Base-by-base conservation (phyloP, 1,140 invertebrate species). In the Nilaparvata lugens region DNA sequence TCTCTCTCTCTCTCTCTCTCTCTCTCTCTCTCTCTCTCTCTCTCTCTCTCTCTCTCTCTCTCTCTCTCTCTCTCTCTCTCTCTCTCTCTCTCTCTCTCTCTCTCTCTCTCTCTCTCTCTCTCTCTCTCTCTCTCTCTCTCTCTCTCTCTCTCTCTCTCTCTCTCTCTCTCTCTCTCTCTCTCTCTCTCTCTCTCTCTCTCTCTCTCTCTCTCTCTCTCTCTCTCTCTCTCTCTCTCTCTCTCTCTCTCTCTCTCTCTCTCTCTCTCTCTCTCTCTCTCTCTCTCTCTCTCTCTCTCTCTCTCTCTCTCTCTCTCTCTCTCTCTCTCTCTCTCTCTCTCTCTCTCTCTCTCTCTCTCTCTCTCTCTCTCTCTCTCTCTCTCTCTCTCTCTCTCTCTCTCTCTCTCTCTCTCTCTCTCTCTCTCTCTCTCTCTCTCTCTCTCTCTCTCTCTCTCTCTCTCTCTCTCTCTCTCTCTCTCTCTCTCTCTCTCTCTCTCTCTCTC, bases 181-280 rank as follows among this genome's bases (percentile, higher is more conserved):
- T 58, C 40, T 58, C 14, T 43, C 31, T 18, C 35, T 42, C 6
- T 43, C 18, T 58, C 13, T 43, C 18, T 45, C 35, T 28, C 28
- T 43, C 19, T 18, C 18, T 43, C 35, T 58, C 19, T 58, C 11
- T 58, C 13, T 58, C 13, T 43, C 13, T 43, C 19, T 45, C 28
- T 43, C 19, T 18, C 18, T 43, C 35, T 58, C 19, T 58, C 11
- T 58, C 13, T 58, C 13, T 43, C 13, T 43, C 19, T 45, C 40
- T 58, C 38, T 58, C 56, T 58, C 31, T 58, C 38, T 58, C 31
- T 58, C 56, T 43, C 7, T 58, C 56, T 58, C 56, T 58, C 38
- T 58, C 31, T 9, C 28, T 28, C 9, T 9, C 28, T 28, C 28
- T 28, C 28, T 4, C 28, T 28, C 28, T 3, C 28, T 28, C 28